Base-by-base conservation (phyloP, 2,888 invertebrate genomes). In the Globia sparganii region DNA sequence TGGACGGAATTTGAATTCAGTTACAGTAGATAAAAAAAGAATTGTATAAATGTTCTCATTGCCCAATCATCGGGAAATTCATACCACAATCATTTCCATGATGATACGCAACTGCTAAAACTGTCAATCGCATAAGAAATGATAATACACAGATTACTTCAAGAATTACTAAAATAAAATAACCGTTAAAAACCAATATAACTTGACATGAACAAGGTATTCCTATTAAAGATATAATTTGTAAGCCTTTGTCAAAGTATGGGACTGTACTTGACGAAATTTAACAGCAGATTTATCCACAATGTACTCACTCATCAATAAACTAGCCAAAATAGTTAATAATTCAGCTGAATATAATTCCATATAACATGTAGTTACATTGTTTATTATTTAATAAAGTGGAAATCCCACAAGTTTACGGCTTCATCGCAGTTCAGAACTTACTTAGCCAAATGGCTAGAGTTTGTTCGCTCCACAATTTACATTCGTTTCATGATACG, bases 381-480 rank as follows among this genome's bases (percentile, higher is more conserved):
- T 90, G 90, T 92, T 91, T 92, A 92, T 91, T 91, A 91, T 91
- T 91, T 91, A 92, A 92, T 92, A 92, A 91, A 91, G 89, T 90
- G 86, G 90, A 90, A 92, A 92, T 91, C 89, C 90, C 88, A 89
- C 81, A 86, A 88, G 89, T 91, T 93, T 91, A 92, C 90, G 85
- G 89, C 89, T 89, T 86, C 90, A 92, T 90, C 84, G 90, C 87
- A 87, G 92, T 92, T 91, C 84, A 73, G 86, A 91, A 92, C 89
- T 92, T 92, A 89, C 89, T 88, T 92, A 90, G 87, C 85, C 89
- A 88, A 92, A 92, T 90, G 90, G 90, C 86, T 84, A 67, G 89
- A 92, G 92, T 92, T 91, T 87, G 90, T 84, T 86, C 86, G 86
- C 78, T 82, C 81, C 74, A 86, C 90, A 91, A 92, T 92, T 91